Evolutionary conservation across 2,888 invertebrate genomes (phyloP), one percentile per base, ranked within the genome.

Genomic region (Pyrrhosoma nymphula): DNA sequence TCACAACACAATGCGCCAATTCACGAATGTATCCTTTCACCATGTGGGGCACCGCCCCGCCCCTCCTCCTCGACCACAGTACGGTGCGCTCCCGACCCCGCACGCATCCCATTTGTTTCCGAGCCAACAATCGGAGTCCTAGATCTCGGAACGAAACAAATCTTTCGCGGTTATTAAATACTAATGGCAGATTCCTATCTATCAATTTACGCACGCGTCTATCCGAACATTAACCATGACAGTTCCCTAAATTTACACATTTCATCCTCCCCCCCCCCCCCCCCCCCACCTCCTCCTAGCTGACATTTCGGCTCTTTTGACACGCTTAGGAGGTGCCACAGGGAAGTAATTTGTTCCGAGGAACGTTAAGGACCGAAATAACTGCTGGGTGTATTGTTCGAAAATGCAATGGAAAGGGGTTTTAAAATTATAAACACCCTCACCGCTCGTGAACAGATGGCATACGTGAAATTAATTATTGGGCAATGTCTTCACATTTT

Each of bases 1-100:
- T 93, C 93, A 75, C 75, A 75, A 93, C 47, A 93, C 93, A 93
- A 93, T 93, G 93, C 63, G 55, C 69, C 63, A 69, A 91, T 63
- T 91, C 56, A 39, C 75, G 47, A 39, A 75, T 10, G 35, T 56
- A 26, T n/a, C 75, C 47, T 23, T 26, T 93, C 69, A n/a, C 47
- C 90, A 3, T 30, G 23, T 2, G 26, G 23, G 30, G 20, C 35
- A 20, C 20, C 35, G 26, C 35, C 35, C 47, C 60, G 60, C 18
- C 18, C 18, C 60, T 20, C 20, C 60, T 8, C 3, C 60, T n/a
- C n/a, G n/a, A 60, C 16, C 20, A 20, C 60, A 60, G 89, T 60
- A n/a, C 18, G 18, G 26, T n/a, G n/a, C 56, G 39, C 90, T 16
- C n/a, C n/a, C n/a, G n/a, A 56, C 55, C 90, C n/a, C n/a, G 47